Percentiles rank a stretch among this genome's conserved stretches.
Conservation (phyloP, 2,113 vertebrate species). For the Stigmatopora nigra region DNA sequence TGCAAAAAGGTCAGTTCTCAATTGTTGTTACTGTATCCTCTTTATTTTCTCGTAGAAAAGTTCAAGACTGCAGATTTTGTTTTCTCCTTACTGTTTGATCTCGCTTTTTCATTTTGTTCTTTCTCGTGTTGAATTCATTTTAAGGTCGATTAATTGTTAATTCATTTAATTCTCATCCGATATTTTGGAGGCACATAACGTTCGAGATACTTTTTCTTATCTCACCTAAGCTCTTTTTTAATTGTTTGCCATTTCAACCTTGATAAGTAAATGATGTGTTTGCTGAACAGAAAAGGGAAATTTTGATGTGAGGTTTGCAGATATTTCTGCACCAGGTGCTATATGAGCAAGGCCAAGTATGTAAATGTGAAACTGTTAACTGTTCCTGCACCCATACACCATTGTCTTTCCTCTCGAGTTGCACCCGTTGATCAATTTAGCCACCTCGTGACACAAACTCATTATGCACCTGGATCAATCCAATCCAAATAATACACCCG, state of each 20-base stretch:
- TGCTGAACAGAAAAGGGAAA: slow-evolving; percentile 26
- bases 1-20: slow-evolving; percentile 7
- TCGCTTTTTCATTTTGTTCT: slow-evolving; percentile 46
- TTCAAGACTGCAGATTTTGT: slow-evolving; percentile 22
- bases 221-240: slow-evolving; percentile 10
- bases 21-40: neutral
- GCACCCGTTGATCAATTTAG: slow-evolving; percentile 15
- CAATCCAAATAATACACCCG: slow-evolving; percentile 44
- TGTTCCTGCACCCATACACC: slow-evolving; percentile 9
- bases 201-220: slow-evolving; percentile 8
- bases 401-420: slow-evolving; percentile 17
- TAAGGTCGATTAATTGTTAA: slow-evolving; percentile 37
- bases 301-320: slow-evolving; percentile 31
- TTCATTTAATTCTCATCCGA: slow-evolving; percentile 17
- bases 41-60: neutral
- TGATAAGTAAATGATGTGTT: slow-evolving; percentile 21
- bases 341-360: slow-evolving; percentile 45
- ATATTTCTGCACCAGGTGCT: slow-evolving; percentile 62
- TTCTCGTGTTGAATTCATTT: slow-evolving; percentile 38
- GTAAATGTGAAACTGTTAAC: slow-evolving; percentile 37
- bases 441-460: slow-evolving; percentile 10
- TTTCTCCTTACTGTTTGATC: slow-evolving; percentile 3
- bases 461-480: slow-evolving; percentile 51
- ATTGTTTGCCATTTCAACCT: slow-evolving; percentile 27
- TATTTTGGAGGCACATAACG: neutral